A percentile compares a stretch with the other conserved stretches of the same genome.
Evolutionary conservation across 2,888 invertebrate genomes (phyloP).

Genomic region (Nudaria mundana): DNA sequence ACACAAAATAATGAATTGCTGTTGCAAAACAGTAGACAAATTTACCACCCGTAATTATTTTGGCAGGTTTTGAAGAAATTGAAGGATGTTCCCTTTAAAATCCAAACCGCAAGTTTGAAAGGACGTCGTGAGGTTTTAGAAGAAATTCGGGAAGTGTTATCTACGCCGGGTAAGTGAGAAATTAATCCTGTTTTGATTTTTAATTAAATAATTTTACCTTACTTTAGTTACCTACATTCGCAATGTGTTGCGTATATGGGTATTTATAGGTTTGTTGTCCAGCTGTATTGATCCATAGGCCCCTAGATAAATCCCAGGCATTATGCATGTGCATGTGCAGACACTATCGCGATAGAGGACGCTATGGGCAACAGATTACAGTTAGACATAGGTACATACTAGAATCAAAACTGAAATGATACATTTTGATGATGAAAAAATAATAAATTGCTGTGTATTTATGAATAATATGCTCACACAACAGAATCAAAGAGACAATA

Average conservation of each 20-base stretch:
- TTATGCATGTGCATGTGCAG: too few relatives aligned
- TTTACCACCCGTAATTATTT: slow-evolving; percentile 29
- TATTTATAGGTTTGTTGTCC: slow-evolving; percentile 29
- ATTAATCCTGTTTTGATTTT: slow-evolving; percentile 4
- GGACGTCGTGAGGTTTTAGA: slow-evolving; percentile 85
- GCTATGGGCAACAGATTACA: slow-evolving; percentile 17
- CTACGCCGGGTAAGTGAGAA: slow-evolving; percentile 83
- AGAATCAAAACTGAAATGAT: too few relatives aligned
- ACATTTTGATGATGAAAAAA: too few relatives aligned
- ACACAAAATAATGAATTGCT: slow-evolving; percentile 3
- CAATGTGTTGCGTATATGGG: too few relatives aligned
- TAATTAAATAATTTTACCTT: too few relatives aligned
- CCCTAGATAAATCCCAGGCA: slow-evolving; percentile 23
- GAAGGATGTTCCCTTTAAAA: slow-evolving; percentile 87
- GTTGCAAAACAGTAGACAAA: slow-evolving; percentile 10
- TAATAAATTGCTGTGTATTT: too few relatives aligned
- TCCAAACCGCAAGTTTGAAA: slow-evolving; percentile 87
- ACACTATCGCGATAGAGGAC: slow-evolving; percentile 14
- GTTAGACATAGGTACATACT: slow-evolving; percentile 6
- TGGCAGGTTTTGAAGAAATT: slow-evolving; percentile 84
- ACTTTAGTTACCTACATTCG: too few relatives aligned
- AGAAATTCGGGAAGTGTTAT: slow-evolving; percentile 85
- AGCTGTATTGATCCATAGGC: slow-evolving; percentile 39
- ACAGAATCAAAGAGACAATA: too few relatives aligned
- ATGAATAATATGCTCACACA: too few relatives aligned